Evolutionary conservation across 2,797 vertebrate genomes (phyloP), one percentile per base, ranked within the genome.

Genomic region (Enteromius paludinosus): DNA sequence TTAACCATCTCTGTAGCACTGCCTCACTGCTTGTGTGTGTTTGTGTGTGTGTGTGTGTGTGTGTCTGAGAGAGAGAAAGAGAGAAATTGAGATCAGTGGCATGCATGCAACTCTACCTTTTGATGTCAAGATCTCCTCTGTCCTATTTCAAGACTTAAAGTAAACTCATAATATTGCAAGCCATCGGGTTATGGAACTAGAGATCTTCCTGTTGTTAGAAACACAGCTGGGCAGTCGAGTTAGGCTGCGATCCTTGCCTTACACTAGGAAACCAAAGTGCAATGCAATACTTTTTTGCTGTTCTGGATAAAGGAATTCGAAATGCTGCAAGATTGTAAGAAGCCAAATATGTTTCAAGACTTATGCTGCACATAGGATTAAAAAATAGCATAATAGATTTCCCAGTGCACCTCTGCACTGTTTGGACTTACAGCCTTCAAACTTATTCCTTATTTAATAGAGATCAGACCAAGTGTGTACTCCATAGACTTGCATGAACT

Each of bases 351-450:
- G 38, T 71, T 59, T 80, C 25, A 66, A 23, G 62, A 78, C 38
- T 70, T 76, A 43, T 85, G 78, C 78, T 79, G 80, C 82, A 83
- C 49, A 75, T 41, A 84, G 66, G 52, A 84, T 69, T 56, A 65
- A 78, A 78, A 56, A 65, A 79, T 64, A 72, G 69, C 61, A 52
- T 69, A 61, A 74, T 78, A 33, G 41, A 61, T 75, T 62, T 73
- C 23, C 69, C 45, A 54, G 74, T 71, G 79, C 86, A 86, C 86
- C 68, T 80, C 87, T 92, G 90, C 88, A 90, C 89, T 91, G 84
- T 87, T 30, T 88, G 66, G 79, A 73, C 43, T 64, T 70, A 28
- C 75, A 54, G 25, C 79, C 84, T 68, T 45, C 81, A 82, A 69
- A 79, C 71, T 88, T 85, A 65, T 78, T 49, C 54, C 87, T 88